Evolutionary conservation across 2,888 invertebrate genomes (phyloP).

Genomic region (Odontocolon sp.): DNA sequence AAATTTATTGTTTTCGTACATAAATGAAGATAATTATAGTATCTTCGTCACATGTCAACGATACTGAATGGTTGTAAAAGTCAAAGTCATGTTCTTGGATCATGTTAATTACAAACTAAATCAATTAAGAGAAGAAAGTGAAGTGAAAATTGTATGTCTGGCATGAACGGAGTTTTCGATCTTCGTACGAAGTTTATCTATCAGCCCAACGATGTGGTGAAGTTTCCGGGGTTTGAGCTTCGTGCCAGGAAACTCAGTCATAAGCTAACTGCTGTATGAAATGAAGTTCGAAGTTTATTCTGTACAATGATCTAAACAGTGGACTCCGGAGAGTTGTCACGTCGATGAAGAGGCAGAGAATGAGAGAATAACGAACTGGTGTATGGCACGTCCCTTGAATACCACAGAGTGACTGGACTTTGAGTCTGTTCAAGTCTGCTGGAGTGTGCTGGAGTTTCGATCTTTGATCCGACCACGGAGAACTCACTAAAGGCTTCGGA

Average conservation of each 20-base stretch:
- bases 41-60: too few species aligned
- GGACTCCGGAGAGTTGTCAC: not conserved
- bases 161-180: not conserved
- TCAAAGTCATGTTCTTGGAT: too few species aligned
- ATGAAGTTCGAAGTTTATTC: not conserved
- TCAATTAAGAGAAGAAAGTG: too few species aligned
- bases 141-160: too few species aligned
- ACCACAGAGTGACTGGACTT: not conserved
- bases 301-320: not conserved
- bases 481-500: conserved; percentile 4
- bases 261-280: not conserved
- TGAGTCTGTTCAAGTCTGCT: not conserved
- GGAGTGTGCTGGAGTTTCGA: not conserved
- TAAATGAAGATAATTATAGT: too few species aligned
- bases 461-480: conserved; percentile 22
- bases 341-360: not conserved
- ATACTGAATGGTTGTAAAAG: too few species aligned
- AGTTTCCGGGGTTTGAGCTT: conserved; percentile 7
- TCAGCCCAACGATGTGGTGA: not conserved
- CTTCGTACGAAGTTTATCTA: not conserved
- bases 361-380: not conserved
- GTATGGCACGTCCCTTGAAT: not conserved
- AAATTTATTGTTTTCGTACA: too few species aligned
- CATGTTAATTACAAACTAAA: too few species aligned
- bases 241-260: not conserved